Evolutionary conservation across 2,113 vertebrate species (phyloP), one percentile per base, ranked within the genome.

Genomic region (Acanthochromis polyacanthus): DNA sequence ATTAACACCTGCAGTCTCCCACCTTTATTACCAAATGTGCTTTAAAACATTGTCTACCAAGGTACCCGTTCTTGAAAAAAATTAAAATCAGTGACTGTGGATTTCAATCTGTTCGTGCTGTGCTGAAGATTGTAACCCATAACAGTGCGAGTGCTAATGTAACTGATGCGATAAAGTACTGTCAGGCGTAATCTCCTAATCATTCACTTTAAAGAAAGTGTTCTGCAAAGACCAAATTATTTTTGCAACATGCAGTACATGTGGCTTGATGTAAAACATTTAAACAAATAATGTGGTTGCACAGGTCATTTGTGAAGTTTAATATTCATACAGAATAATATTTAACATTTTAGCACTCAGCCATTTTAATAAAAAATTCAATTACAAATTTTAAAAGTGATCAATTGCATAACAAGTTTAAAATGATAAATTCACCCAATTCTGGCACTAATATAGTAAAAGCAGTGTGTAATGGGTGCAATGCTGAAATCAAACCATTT

Each of bases 1-100:
- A 93, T 92, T 92, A 92, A 86, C 91, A 90, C 85, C 76, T 58
- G 70, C 79, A 63, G 74, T 69, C 73, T 76, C 56, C 52, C 43
- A 72, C 63, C 60, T 82, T 82, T 83, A 83, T 90, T 76, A 90
- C 71, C 62, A 64, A 73, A 87, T 66, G 71, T 70, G 25, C 23
- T 71, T 77, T 56, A 71, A 78, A 82, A 82, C 32, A 59, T 55
- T 0, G 30, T 61, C 71, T 81, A 51, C 50, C 45, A 20, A 69
- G 0, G 0, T 22, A 64, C 40, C 3, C 10, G 36, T 48, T 38
- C n/a, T 38, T 60, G 56, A n/a, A 64, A 60, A 12, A 43, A 32
- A 32, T 10, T 36, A 36, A 36, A 43, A 12, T 43, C 12, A 43
- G 12, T 23, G 2, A 68, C 57, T 73, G 64, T 55, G 7, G 32